A percentile compares a stretch with the other conserved stretches of the same genome.
Evolutionary conservation across 2,113 vertebrate genomes (phyloP).

Genomic region (Falcunculus frontatus): DNA sequence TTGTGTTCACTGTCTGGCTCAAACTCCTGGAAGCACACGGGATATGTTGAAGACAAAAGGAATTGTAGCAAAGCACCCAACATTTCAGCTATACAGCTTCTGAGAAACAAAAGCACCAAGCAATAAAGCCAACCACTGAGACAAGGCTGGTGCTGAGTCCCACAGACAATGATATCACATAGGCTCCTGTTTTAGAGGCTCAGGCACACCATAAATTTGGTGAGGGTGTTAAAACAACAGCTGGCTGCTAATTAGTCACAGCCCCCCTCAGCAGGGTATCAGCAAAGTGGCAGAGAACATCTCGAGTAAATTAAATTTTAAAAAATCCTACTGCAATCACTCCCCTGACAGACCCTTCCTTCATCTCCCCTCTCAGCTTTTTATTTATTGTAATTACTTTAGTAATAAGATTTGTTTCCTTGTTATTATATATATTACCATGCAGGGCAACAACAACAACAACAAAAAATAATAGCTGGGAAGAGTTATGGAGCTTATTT

Average conservation of each 20-base stretch:
- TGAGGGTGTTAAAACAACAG: constrained; percentile 47
- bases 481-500: constrained; percentile 78
- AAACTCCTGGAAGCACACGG: neutral
- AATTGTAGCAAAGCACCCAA: neutral
- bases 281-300: constrained; percentile 29
- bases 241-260: constrained; percentile 64
- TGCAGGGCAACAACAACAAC: constrained; percentile 56
- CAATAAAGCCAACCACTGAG: neutral
- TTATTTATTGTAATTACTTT: constrained; percentile 80
- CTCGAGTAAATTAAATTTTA: constrained; percentile 67
- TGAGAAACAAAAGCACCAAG: neutral
- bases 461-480: constrained; percentile 58
- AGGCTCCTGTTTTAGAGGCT: constrained; percentile 26
- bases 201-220: constrained; percentile 29
- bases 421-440: constrained; percentile 72
- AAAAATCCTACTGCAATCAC: constrained; percentile 61
- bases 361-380: constrained; percentile 57
- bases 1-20: neutral
- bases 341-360: constrained; percentile 60
- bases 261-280: constrained; percentile 37
- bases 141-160: neutral
- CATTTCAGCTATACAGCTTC: neutral
- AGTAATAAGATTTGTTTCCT: constrained; percentile 78
- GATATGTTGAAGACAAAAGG: neutral
- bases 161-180: neutral